phyloP scores from a whole-genome alignment of 2,113 vertebrate species.

The Lophius piscatorius region DNA sequence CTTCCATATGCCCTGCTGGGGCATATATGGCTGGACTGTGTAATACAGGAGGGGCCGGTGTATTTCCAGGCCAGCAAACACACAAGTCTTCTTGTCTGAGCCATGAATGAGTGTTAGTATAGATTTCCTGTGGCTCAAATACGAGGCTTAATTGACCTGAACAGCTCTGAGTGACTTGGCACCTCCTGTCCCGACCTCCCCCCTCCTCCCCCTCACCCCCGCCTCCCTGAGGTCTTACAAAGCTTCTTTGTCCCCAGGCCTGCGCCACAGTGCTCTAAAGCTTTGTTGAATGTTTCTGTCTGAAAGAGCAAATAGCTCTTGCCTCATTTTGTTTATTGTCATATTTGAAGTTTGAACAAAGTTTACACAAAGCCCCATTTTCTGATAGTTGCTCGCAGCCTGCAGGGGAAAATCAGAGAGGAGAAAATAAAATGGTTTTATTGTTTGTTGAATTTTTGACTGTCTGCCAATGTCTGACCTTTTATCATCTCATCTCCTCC shows the following conservation, averaged over 20 bases:
- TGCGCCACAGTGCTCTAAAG: conserved; percentile 69
- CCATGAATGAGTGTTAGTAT: conserved; percentile 81
- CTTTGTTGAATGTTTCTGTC: conserved; percentile 80
- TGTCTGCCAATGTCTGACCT: conserved; percentile 64
- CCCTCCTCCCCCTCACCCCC: conserved; percentile 38
- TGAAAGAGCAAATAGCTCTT: conserved; percentile 76
- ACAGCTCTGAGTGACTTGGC: conserved; percentile 82
- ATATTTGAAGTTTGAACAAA: conserved; percentile 76
- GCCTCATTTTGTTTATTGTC: conserved; percentile 79
- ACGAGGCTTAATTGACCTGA: conserved; percentile 84
- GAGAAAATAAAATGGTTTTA: conserved; percentile 46
- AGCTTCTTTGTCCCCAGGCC: conserved; percentile 76
- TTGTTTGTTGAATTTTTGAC: conserved; percentile 63
- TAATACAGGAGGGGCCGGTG: conserved; percentile 65
- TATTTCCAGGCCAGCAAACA: conserved; percentile 72
- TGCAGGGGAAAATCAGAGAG: conserved; percentile 43
- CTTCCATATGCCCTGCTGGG: conserved; percentile 71
- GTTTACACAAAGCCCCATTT: conserved; percentile 76
- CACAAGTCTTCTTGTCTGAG: conserved; percentile 74
- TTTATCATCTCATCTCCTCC: conserved; percentile 54
- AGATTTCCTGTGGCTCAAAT: conserved; percentile 81
- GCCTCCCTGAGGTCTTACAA: conserved; percentile 70
- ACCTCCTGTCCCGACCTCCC: conserved; percentile 69
- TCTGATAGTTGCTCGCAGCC: conserved; percentile 58
- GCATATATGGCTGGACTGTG: conserved; percentile 54